These are phyloP conservation scores for Ctenoplectra terminalis DNA, from an alignment of 1,140 invertebrate species.

Conservation along the genomic window DNA sequence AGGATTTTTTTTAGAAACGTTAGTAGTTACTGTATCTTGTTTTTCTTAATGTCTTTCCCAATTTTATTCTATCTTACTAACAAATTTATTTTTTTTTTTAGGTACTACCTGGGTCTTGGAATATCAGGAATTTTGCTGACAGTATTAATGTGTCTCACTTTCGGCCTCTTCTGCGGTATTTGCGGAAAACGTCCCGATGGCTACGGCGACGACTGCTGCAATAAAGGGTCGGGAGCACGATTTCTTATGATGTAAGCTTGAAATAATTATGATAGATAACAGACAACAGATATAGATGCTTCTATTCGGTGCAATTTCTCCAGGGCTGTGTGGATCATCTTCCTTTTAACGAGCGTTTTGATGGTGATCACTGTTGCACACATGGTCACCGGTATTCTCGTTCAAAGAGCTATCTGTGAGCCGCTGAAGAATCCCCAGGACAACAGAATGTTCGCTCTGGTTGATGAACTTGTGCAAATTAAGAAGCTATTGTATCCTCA, in stretches of 20 bases:
- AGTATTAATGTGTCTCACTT: slow-evolving; percentile 86
- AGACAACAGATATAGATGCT: not conserved
- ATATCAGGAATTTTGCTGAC: slow-evolving; percentile 84
- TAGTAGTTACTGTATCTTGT: no score
- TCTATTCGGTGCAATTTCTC: slow-evolving; percentile 38
- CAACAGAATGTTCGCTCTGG: slow-evolving; percentile 85
- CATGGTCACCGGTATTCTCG: slow-evolving; percentile 88
- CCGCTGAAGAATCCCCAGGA: slow-evolving; percentile 87
- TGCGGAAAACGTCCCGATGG: slow-evolving; percentile 93
- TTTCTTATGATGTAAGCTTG: slow-evolving; percentile 91
- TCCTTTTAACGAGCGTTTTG: slow-evolving; percentile 89
- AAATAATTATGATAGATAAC: not conserved
- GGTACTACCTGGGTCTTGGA: slow-evolving; percentile 84
- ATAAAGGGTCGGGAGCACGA: slow-evolving; percentile 91
- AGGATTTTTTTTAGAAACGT: no score
- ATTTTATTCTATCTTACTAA: no score
- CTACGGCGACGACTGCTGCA: slow-evolving; percentile 91
- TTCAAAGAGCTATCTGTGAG: slow-evolving; percentile 90
- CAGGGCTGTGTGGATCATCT: slow-evolving; percentile 92
- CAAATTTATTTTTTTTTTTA: no score
- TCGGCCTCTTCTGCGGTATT: slow-evolving; percentile 92
- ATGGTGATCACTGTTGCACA: slow-evolving; percentile 88
- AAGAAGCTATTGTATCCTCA: slow-evolving; percentile 82
- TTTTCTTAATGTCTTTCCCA: no score
- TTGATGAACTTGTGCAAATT: slow-evolving; percentile 85